phyloP scores from a whole-genome alignment of 2,797 vertebrate genomes.

The Alca torda region DNA sequence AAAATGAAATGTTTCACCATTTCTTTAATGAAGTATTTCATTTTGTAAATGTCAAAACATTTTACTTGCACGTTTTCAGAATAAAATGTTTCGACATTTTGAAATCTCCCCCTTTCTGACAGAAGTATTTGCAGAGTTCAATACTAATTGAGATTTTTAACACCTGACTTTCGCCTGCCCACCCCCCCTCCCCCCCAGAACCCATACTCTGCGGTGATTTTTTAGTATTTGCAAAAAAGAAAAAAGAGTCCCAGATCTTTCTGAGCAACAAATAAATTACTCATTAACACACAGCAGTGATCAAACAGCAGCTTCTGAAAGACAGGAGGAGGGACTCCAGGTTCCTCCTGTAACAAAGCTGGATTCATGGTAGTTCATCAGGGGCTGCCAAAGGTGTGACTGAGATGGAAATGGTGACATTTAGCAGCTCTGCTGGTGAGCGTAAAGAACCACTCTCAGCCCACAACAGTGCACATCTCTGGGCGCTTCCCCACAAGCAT shows the following conservation, averaged over 20 bases:
- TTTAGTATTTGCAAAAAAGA: background rate
- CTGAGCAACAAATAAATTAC: background rate
- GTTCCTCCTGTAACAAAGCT: background rate
- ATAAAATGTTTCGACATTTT: background rate
- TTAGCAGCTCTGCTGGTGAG: background rate
- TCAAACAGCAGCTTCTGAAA: background rate
- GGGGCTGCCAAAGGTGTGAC: background rate
- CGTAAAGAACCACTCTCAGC: background rate
- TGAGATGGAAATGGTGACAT: background rate
- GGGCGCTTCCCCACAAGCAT: background rate
- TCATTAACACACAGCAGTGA: background rate
- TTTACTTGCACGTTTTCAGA: background rate
- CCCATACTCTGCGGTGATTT: background rate
- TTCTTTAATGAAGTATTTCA: background rate
- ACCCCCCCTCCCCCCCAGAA: fast-evolving
- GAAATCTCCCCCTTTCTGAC: background rate
- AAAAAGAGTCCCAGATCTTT: background rate
- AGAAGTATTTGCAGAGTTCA: background rate
- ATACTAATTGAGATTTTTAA: background rate
- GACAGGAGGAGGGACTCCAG: background rate
- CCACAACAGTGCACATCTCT: background rate
- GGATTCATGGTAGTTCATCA: fast-evolving
- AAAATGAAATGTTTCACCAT: background rate
- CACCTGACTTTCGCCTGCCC: background rate
- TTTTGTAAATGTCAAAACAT: constrained; percentile 32